phyloP scores from a whole-genome alignment of 2,113 vertebrate species.

The Myanophis thanlyinensis region DNA sequence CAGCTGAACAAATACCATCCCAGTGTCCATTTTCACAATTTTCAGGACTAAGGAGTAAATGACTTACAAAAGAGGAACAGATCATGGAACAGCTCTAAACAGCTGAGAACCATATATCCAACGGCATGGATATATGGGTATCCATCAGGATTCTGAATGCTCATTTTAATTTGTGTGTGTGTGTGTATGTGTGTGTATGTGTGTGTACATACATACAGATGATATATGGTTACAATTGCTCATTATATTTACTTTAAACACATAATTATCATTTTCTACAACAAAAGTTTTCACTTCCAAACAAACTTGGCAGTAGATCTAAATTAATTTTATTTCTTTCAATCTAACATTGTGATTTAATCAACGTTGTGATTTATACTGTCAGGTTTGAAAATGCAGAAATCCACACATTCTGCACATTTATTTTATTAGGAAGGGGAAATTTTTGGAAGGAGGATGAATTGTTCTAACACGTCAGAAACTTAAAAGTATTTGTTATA shows the following conservation, averaged over 20 bases:
- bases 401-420: background rate
- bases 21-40: background rate
- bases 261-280: background rate
- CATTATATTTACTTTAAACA: background rate
- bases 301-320: background rate
- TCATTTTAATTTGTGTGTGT: no score
- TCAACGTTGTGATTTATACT: background rate
- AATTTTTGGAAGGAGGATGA: background rate
- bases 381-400: background rate
- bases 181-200: no score
- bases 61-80: background rate
- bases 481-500: background rate
- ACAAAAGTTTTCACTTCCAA: background rate
- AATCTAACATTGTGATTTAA: background rate
- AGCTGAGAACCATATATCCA: no score
- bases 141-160: no score
- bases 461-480: background rate
- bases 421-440: background rate
- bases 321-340: background rate
- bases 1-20: no score
- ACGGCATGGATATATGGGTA: no score
- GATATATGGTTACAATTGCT: background rate
- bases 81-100: no score
- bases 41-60: background rate
- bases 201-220: no score